phyloP scores from a whole-genome alignment of 2,888 invertebrate species.

The Amiota communis region DNA sequence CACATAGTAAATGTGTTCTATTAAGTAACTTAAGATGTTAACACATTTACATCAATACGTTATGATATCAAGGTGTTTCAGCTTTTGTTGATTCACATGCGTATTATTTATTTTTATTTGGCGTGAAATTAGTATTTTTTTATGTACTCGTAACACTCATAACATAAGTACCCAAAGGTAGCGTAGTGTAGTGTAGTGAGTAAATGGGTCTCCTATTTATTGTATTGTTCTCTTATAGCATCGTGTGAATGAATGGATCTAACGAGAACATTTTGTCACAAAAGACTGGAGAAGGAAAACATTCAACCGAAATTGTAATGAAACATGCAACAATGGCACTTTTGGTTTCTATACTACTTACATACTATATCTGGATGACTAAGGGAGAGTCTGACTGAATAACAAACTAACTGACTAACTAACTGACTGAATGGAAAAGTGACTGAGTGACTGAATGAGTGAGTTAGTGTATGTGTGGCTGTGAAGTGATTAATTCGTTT shows the following conservation, averaged over 20 bases:
- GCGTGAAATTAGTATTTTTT: constrained; percentile 3
- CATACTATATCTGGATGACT: no score
- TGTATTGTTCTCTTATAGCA: no score
- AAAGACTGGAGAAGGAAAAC: not conserved
- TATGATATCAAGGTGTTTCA: not conserved
- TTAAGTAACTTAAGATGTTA: no score
- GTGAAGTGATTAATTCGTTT: constrained; percentile 66
- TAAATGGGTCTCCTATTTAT: no score
- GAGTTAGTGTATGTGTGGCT: constrained; percentile 15
- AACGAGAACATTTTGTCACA: not conserved
- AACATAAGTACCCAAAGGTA: no score
- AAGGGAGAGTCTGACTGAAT: no score
- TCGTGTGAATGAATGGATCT: not conserved
- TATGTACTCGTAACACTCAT: not conserved
- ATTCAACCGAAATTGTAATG: not conserved
- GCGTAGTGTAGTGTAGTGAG: no score
- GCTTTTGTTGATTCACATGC: not conserved
- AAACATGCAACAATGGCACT: constrained; percentile 12
- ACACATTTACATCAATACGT: no score
- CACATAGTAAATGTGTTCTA: no score
- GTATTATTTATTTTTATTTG: constrained; percentile 7
- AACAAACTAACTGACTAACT: no score
- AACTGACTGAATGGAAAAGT: no score
- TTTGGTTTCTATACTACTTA: not conserved
- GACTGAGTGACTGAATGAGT: not conserved